Evolutionary conservation across 1,140 invertebrate species (phyloP), one percentile per base, ranked within the genome.

Genomic region (Teleopsis dalmanni): DNA sequence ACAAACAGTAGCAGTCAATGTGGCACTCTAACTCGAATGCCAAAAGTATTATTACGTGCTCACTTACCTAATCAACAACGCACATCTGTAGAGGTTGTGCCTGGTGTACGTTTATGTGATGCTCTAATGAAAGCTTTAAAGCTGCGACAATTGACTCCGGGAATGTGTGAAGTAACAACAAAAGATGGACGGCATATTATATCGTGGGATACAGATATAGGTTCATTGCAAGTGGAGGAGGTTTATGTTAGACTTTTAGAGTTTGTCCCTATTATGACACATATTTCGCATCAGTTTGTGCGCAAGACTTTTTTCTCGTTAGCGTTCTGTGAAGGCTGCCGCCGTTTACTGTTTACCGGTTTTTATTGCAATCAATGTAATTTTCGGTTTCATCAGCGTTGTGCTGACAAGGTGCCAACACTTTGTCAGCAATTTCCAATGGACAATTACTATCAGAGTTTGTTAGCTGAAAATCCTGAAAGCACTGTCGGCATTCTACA

Each of bases 291-390:
- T 74, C 93, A 95, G 51, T 95, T 92, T 73, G 87, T 87, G 22
- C 76, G 92, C 31, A 96, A 95, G 72, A 97, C 93, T n/a, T 96
- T 95, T 73, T 95, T 97, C 73, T 90, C 92, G 13, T 71, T 96
- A 52, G 88, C 89, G 11, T 95, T 94, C 75, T 98, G 94, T 75
- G 92, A 96, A 73, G 89, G 84, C 67, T 98, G 94, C 72, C 78
- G 85, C 18, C 80, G 88, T 54, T 73, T 96, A 27, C 76, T 97
- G 26, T 95, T 96, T 75, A 90, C 91, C 70, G 93, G 93, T 33
- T 95, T 95, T 74, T 86, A 90, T 57, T 97, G 94, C 74, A 83
- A 90, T 59, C 94, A 92, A 25, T 97, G 94, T 73, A 93, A 93
- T 49, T 94, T 91, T 70, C 83, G 90, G 53, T 95, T 95, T 74